Evolutionary conservation across 2,797 vertebrate species (phyloP), one percentile per base, ranked within the genome.

Genomic region (Acanthurus lineatus): DNA sequence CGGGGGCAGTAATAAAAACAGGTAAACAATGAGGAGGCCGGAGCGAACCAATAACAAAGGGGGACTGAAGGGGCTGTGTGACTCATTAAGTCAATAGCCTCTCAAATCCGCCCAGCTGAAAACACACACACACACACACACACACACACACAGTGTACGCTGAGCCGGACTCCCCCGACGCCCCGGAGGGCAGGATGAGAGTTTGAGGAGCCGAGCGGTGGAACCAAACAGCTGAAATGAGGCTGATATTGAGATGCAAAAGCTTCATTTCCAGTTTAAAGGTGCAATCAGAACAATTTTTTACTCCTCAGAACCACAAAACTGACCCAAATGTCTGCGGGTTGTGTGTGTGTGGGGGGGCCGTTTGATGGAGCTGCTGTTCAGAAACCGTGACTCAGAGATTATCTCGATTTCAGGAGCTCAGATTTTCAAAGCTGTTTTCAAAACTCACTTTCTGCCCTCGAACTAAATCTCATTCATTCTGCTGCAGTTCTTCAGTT

Each of bases 1-100:
- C 62, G 25, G 1, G 19, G 10, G 69, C 70, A 73, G 79, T 73
- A 89, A 89, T 87, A 83, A 88, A 80, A 84, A 60, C 77, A 79
- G 62, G 84, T 88, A 87, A 91, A 90, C 82, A 90, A 40, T 19
- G 14, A 42, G 48, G 49, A 75, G 70, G 57, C 62, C 40, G 52
- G 25, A 73, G 75, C 22, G 19, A 32, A 40, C 68, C 73, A 85
- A 83, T 79, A 86, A 83, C 45, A 65, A 42, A 57, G 19, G 2
- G 35, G 60, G 66, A 49, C 70, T 76, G 44, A 71, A 57, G 59
- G 69, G 61, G 82, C 58, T 62, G 51, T 22, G 76, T n/a, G 74
- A 72, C 80, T 80, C 82, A 82, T 57, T 77, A 76, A 59, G 54
- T 73, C 77, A 63, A 74, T 53, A 66, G 10, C 10, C 28, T 48